Conservation (phyloP, 2,888 invertebrate genomes). For the Auanema freiburgensis region DNA sequence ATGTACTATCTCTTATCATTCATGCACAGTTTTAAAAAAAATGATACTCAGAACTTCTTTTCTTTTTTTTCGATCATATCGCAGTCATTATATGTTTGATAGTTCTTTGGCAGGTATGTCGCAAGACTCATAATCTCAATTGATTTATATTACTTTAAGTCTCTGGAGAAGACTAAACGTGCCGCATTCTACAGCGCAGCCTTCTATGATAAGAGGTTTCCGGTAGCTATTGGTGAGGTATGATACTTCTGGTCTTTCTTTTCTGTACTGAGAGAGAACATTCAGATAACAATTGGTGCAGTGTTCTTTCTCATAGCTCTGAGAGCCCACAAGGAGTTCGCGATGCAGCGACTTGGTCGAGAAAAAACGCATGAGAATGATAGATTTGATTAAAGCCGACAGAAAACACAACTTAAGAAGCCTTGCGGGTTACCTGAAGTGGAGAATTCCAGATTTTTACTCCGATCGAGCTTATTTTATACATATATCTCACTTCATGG, state of each 20-base stretch:
- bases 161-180: background rate
- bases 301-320: background rate
- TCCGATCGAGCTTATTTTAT: too few relatives aligned
- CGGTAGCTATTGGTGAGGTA: slow-evolving; percentile 1
- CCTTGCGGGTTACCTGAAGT: too few relatives aligned
- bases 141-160: background rate
- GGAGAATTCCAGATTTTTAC: too few relatives aligned
- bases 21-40: too few relatives aligned
- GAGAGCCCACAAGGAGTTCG: slow-evolving; percentile 5
- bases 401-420: too few relatives aligned
- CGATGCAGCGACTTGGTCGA: background rate
- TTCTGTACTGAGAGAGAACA: background rate
- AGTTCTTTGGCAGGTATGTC: slow-evolving; percentile 19
- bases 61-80: too few relatives aligned
- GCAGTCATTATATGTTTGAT: slow-evolving; percentile 10
- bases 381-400: background rate
- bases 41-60: too few relatives aligned
- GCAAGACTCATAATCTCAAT: background rate
- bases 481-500: too few relatives aligned
- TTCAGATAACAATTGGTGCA: slow-evolving; percentile 2
- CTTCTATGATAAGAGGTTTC: background rate
- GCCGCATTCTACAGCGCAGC: background rate
- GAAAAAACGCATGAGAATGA: background rate
- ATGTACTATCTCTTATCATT: too few relatives aligned
- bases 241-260: background rate